Percentiles rank a stretch among this genome's conserved stretches.
Conservation (phyloP, 2,797 vertebrate species). For the Notolabrus celidotus region DNA sequence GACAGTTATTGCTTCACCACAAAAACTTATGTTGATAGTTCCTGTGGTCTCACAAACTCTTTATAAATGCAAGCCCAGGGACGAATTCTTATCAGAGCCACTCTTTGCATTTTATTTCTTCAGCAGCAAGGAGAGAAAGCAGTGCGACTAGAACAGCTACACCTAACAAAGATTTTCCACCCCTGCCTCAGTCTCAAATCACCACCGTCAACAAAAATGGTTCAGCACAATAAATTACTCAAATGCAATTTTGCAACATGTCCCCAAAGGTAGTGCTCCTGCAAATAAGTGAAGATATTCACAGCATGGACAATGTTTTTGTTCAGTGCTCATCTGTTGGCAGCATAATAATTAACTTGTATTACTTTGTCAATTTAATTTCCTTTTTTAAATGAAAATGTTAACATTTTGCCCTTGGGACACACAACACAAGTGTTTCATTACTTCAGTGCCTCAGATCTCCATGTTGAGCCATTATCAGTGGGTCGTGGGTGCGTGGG, state of each 20-base stretch:
- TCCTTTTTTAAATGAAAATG: too few species aligned
- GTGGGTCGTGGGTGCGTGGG: too few species aligned
- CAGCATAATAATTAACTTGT: constrained; percentile 47
- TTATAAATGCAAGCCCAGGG: constrained; percentile 2
- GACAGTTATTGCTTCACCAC: constrained; percentile 7
- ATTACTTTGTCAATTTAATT: too few species aligned
- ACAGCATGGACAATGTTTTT: too few species aligned
- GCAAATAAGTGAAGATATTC: neutral
- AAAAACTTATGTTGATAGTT: constrained; percentile 7
- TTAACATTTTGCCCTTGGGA: too few species aligned
- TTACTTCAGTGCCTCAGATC: too few species aligned
- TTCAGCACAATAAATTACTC: neutral
- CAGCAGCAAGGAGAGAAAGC: constrained; percentile 8
- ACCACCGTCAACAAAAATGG: neutral
- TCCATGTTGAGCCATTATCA: too few species aligned
- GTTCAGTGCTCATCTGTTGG: constrained; percentile 24
- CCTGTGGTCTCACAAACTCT: neutral
- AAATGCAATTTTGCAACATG: constrained; percentile 12
- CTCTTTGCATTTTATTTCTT: constrained; percentile 9
- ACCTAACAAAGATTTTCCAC: neutral
- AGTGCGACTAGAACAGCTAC: neutral
- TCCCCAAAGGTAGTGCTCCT: constrained; percentile 4
- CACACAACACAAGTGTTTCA: too few species aligned
- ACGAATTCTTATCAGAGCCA: neutral
- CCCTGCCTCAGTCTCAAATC: neutral